Conservation (phyloP, 1,140 invertebrate genomes). For the Achatina immaculata region DNA sequence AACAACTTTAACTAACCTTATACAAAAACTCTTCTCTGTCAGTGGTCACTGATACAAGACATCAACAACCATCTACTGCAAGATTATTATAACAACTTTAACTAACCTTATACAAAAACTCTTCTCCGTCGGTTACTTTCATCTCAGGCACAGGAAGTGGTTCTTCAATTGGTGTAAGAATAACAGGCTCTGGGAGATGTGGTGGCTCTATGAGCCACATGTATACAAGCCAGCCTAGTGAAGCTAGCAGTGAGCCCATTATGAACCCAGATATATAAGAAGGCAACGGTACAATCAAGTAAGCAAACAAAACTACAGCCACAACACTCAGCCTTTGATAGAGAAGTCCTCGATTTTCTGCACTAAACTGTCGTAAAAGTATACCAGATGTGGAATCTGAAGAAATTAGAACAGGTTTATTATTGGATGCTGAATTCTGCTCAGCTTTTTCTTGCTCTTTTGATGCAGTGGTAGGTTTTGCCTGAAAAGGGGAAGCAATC, state of each 20-base stretch:
- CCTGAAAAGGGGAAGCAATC: not conserved
- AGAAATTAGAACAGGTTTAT: not conserved
- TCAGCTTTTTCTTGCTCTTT: not conserved
- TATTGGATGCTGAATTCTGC: not conserved
- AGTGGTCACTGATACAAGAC: too few relatives aligned
- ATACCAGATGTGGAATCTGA: conserved; percentile 1
- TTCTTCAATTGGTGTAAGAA: conserved; percentile 51
- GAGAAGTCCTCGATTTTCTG: conserved; percentile 39
- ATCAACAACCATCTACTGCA: too few relatives aligned
- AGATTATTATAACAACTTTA: too few relatives aligned
- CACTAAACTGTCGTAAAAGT: conserved; percentile 25
- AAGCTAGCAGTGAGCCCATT: conserved; percentile 54
- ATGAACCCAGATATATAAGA: conserved; percentile 65
- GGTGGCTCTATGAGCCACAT: conserved; percentile 54
- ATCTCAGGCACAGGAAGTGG: conserved; percentile 60
- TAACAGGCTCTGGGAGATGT: conserved; percentile 41
- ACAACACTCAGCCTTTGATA: conserved; percentile 45
- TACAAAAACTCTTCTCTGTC: conserved; percentile 54
- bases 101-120: conserved; percentile 60
- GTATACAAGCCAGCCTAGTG: conserved; percentile 53
- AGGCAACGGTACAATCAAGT: conserved; percentile 63
- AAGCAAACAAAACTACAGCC: conserved; percentile 53
- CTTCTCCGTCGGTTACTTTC: conserved; percentile 59
- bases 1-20: conserved; percentile 62
- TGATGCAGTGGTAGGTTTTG: not conserved